Percentiles rank a stretch among this genome's conserved stretches.
phyloP scores from a whole-genome alignment of 1,140 invertebrate genomes.

The Holcopasites calliopsidis region DNA sequence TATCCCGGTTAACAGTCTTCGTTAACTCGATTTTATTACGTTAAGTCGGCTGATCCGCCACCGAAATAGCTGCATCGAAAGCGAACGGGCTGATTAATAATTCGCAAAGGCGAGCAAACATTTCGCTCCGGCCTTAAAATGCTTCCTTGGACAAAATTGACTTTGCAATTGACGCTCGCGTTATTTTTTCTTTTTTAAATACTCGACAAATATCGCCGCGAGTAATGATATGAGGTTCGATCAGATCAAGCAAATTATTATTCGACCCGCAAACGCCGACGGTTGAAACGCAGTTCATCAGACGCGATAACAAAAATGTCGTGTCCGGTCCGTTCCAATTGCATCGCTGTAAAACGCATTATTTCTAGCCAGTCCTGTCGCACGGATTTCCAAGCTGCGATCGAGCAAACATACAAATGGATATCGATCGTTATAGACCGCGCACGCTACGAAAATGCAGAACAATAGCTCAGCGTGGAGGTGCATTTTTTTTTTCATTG shows the following conservation, averaged over 20 bases:
- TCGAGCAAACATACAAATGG: neutral
- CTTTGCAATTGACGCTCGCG: no score
- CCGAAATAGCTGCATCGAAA: neutral
- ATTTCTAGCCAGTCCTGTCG: neutral
- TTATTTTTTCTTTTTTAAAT: neutral
- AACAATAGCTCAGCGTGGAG: neutral
- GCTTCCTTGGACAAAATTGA: no score
- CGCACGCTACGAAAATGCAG: conserved; percentile 20
- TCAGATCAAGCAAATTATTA: neutral
- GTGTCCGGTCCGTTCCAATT: neutral
- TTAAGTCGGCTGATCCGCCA: conserved; percentile 25
- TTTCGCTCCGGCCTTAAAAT: no score
- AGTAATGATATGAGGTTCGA: neutral
- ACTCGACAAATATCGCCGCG: neutral
- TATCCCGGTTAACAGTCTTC: conserved; percentile 34
- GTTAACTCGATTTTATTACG: conserved; percentile 46
- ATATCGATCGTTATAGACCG: conserved; percentile 11
- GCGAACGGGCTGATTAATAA: neutral
- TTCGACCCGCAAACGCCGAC: neutral
- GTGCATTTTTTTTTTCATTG: conserved; percentile 14
- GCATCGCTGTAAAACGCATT: neutral
- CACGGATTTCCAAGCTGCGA: neutral
- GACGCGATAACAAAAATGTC: neutral
- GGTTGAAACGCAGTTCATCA: neutral
- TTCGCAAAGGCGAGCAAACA: no score